These are phyloP conservation scores for Ardeotis arabs DNA, from an alignment of 2,113 vertebrate species.

Conservation along the genomic window DNA sequence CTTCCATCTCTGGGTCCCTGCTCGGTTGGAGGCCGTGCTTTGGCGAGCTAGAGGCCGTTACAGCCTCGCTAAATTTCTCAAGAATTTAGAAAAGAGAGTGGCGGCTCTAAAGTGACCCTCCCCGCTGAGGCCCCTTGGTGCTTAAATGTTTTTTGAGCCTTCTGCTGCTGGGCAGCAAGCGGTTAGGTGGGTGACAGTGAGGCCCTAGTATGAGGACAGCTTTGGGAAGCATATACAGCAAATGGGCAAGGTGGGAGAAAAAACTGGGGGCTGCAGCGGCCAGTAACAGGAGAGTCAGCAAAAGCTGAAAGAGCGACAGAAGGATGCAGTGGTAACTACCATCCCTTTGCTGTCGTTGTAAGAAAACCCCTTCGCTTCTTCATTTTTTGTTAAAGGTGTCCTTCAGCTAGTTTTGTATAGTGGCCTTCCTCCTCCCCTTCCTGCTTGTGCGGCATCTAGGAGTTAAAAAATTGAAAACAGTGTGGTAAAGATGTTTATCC, in stretches of 20 bases:
- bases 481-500: not conserved
- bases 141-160: not conserved
- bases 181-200: rapidly evolving
- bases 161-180: rapidly evolving
- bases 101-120: not conserved
- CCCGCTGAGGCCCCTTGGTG: not conserved
- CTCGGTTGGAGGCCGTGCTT: rapidly evolving
- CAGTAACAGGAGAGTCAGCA: rapidly evolving
- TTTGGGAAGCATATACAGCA: not conserved
- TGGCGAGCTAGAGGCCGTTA: not conserved
- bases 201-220: not conserved
- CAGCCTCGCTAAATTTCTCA: not conserved
- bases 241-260: rapidly evolving
- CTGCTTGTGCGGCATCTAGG: not conserved
- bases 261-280: rapidly evolving
- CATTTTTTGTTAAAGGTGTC: not conserved
- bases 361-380: not conserved
- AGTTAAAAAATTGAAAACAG: not conserved
- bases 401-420: not conserved
- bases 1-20: rapidly evolving
- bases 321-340: rapidly evolving
- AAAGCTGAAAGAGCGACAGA: not conserved
- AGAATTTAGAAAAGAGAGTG: not conserved
- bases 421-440: not conserved
- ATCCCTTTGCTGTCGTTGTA: rapidly evolving